Percentiles rank a stretch among this genome's conserved stretches.
Conservation (phyloP, 92 coral and sea anemone genomes). For the Umimayanthus chanpuru region DNA sequence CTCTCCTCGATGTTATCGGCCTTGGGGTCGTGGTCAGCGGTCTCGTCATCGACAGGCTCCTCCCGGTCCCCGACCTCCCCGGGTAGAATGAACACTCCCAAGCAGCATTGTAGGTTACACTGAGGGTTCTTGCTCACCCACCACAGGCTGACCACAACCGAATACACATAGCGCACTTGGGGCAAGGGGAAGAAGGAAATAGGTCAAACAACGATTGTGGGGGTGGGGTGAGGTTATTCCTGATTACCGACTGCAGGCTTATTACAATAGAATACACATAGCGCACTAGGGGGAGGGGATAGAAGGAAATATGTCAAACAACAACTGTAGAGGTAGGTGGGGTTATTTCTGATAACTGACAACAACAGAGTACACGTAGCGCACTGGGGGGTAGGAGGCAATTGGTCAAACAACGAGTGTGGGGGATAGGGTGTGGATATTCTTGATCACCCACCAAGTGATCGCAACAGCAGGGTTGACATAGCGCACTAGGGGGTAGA, state of each 20-base stretch:
- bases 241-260: constrained; percentile 39
- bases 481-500: constrained; percentile 51
- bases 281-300: constrained; percentile 45
- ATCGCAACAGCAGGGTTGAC: constrained; percentile 47
- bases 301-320: neutral
- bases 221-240: neutral
- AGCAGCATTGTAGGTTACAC: constrained; percentile 59
- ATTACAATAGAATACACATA: constrained; percentile 51
- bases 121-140: constrained; percentile 61
- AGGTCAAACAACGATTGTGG: neutral
- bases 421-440: constrained; percentile 52
- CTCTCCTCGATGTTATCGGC: neutral
- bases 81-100: constrained; percentile 17
- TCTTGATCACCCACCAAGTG: constrained; percentile 40
- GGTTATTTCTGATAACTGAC: neutral
- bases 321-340: neutral
- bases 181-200: neutral
- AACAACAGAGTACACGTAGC: constrained; percentile 32
- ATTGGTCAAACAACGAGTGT: neutral
- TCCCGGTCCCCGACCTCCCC: constrained; percentile 11
- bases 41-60: constrained; percentile 1
- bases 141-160: constrained; percentile 62
- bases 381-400: constrained; percentile 22
- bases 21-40: neutral
- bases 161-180: constrained; percentile 61